Evolutionary conservation across 2,888 invertebrate genomes (phyloP).

Genomic region (Drosophila fulvimacula): DNA sequence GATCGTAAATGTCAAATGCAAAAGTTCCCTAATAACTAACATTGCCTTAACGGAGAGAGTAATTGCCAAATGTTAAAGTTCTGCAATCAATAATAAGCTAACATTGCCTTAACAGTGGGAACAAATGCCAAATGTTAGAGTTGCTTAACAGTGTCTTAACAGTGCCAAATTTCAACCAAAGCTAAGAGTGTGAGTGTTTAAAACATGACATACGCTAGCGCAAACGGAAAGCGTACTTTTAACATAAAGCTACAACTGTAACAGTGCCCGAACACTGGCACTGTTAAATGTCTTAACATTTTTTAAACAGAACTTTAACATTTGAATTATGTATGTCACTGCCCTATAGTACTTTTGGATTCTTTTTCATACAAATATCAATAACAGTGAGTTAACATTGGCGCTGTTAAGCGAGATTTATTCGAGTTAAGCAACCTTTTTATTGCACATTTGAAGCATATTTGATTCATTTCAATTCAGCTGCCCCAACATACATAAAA

Average conservation of each 20-base stretch:
- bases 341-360: no score
- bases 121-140: neutral
- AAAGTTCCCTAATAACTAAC: neutral
- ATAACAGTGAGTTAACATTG: constrained; percentile 2
- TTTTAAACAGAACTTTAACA: no score
- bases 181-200: no score
- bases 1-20: no score
- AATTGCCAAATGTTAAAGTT: neutral
- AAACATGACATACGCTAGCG: no score
- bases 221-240: no score
- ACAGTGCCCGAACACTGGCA: neutral
- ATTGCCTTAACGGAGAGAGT: neutral
- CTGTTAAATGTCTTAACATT: no score
- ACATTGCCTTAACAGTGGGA: neutral
- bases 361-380: no score
- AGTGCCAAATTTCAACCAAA: no score
- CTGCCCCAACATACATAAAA: neutral
- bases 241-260: no score
- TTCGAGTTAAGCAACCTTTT: neutral
- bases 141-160: no score
- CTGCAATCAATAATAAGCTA: neutral
- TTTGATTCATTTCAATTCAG: neutral
- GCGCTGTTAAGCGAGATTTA: neutral
- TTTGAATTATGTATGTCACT: no score
- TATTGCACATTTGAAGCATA: neutral